Percentiles rank a stretch among this genome's conserved stretches.
phyloP scores from a whole-genome alignment of 2,113 vertebrate species.

The Tragelaphus scriptus region DNA sequence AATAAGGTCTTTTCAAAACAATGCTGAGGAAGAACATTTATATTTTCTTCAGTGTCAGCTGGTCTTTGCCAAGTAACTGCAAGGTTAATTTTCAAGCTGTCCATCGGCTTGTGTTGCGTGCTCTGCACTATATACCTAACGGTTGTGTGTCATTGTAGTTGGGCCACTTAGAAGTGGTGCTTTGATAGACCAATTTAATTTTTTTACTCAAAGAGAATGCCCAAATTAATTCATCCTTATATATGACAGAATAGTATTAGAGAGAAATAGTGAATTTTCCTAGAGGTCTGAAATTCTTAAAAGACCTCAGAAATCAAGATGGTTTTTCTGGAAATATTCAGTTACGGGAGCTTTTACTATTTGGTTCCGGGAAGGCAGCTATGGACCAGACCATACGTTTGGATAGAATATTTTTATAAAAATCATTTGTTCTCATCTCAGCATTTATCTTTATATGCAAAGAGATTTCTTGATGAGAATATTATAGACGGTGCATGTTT shows the following conservation, averaged over 20 bases:
- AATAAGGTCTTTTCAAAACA: not conserved
- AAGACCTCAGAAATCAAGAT: not conserved
- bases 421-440: constrained; percentile 87
- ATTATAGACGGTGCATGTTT: constrained; percentile 86
- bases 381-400: constrained; percentile 72
- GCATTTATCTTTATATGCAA: constrained; percentile 88
- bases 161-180: not conserved
- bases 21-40: not conserved
- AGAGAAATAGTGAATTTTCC: not conserved
- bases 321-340: constrained; percentile 31
- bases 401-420: constrained; percentile 83
- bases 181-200: constrained; percentile 2
- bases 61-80: not conserved
- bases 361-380: constrained; percentile 36
- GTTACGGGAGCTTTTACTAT: not conserved
- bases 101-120: not conserved
- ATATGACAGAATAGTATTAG: not conserved
- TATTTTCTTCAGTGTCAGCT: not conserved
- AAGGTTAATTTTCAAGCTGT: not conserved
- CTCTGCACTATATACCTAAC: not conserved
- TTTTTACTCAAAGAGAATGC: constrained; percentile 16
- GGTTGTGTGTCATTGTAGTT: not conserved
- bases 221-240: not conserved
- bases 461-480: constrained; percentile 88
- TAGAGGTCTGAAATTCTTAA: not conserved